These are phyloP conservation scores for Alces alces DNA, from an alignment of 2,113 vertebrate species.

Conservation along the genomic window DNA sequence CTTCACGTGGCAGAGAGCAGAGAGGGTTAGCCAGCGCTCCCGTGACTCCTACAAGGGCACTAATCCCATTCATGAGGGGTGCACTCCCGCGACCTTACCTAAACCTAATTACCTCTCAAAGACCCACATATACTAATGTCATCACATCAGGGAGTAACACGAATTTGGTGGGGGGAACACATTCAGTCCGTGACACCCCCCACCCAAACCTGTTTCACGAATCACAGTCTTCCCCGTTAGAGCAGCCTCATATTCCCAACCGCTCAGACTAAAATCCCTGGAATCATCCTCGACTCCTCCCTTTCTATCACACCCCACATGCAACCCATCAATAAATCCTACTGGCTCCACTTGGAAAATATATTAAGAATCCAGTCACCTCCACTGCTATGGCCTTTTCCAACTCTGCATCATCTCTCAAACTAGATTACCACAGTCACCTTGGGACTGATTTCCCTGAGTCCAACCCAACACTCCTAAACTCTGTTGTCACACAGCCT, in stretches of 20 bases:
- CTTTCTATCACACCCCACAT: background rate
- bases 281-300: background rate
- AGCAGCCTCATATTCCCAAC: background rate
- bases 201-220: background rate
- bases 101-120: background rate
- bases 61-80: background rate
- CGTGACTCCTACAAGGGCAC: background rate
- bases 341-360: background rate
- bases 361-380: background rate
- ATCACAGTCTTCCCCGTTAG: background rate
- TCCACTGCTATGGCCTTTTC: background rate
- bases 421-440: background rate
- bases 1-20: fast-evolving
- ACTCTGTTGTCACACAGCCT: background rate
- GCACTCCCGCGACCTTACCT: background rate
- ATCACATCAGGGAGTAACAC: background rate
- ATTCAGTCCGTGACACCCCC: background rate
- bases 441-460: background rate
- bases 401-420: background rate
- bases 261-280: background rate
- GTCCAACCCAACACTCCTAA: background rate
- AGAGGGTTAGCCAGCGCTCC: background rate
- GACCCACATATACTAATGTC: too few species aligned
- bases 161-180: background rate
- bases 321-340: background rate